A percentile compares a stretch with the other conserved stretches of the same genome.
These are phyloP conservation scores for Saguinus imperator DNA, from an alignment of 2,113 vertebrate genomes.

Conservation along the genomic window DNA sequence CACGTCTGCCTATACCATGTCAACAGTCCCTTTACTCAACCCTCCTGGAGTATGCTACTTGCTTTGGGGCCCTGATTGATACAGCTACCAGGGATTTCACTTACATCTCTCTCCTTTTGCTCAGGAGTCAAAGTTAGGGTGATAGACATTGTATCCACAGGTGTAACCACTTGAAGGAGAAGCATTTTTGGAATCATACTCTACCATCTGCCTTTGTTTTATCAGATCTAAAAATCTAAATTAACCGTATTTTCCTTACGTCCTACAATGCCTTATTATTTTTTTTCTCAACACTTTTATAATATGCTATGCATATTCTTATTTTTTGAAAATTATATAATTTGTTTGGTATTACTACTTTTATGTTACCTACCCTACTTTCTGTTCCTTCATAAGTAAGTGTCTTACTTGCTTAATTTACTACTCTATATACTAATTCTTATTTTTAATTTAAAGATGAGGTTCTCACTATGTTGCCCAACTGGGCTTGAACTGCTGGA, in stretches of 20 bases:
- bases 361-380: not conserved
- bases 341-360: not conserved
- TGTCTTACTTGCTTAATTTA: slow-evolving; percentile 1
- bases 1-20: not conserved
- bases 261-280: not conserved
- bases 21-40: not conserved
- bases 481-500: too few species aligned
- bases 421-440: not conserved
- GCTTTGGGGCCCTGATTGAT: not conserved
- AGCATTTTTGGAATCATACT: not conserved
- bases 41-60: not conserved
- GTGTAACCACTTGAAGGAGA: not conserved
- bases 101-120: not conserved
- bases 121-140: not conserved
- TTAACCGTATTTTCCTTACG: not conserved
- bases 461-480: too few species aligned
- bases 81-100: not conserved
- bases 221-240: not conserved
- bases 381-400: not conserved
- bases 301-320: not conserved
- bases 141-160: not conserved
- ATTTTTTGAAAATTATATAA: not conserved
- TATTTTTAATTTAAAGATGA: not conserved
- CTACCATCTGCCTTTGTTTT: not conserved
- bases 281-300: not conserved